Conservation (phyloP, 2,797 vertebrate genomes). For the Bradypus variegatus region DNA sequence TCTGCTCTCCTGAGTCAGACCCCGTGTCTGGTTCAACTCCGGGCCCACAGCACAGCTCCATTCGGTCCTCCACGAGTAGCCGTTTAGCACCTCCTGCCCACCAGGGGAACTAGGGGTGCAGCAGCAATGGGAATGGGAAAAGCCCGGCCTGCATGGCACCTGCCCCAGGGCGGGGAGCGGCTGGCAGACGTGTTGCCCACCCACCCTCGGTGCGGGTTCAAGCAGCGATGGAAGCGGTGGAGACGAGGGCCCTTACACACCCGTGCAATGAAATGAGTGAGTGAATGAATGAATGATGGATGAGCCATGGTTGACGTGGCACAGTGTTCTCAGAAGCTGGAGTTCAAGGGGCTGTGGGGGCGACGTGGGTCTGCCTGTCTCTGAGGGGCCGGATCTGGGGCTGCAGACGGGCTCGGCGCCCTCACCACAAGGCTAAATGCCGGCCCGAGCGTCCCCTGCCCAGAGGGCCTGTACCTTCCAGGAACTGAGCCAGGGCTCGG, state of each 20-base stretch:
- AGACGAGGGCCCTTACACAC: accelerated
- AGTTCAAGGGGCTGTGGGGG: too few relatives aligned
- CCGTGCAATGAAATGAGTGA: neutral
- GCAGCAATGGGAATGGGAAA: neutral
- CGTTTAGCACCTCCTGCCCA: neutral
- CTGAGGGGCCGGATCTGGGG: too few relatives aligned
- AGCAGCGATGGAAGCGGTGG: accelerated
- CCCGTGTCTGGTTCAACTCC: neutral
- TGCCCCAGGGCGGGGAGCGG: accelerated
- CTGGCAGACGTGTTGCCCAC: too few relatives aligned
- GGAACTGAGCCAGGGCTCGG: neutral
- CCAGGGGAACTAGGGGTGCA: too few relatives aligned
- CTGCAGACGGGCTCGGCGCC: too few relatives aligned
- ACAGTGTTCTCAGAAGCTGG: neutral
- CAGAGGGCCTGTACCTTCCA: accelerated
- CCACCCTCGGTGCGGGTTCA: accelerated
- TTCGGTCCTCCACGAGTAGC: neutral
- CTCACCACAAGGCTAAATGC: too few relatives aligned
- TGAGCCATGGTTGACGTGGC: accelerated
- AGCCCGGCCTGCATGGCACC: accelerated
- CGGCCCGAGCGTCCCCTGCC: too few relatives aligned
- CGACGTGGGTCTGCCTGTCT: too few relatives aligned
- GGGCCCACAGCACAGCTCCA: neutral
- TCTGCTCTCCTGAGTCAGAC: neutral
- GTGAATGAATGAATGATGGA: neutral